Base-by-base conservation (phyloP, 2,113 vertebrate genomes). In the western clawed frog (Xenopus tropicalis) region DNA sequence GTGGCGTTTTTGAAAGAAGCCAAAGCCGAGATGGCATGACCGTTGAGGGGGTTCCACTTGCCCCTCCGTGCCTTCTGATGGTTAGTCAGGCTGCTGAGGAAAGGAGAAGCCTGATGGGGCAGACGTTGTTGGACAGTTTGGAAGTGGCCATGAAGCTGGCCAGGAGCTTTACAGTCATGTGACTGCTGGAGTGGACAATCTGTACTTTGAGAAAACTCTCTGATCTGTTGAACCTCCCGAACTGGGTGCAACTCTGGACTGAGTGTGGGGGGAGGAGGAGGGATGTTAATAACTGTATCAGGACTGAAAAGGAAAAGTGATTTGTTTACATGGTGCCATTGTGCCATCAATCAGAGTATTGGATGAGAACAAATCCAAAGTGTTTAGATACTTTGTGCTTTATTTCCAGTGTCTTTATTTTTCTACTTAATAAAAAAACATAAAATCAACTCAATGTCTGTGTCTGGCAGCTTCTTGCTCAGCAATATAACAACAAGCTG, bases 391-490 rank as follows among this genome's bases (percentile, higher is more conserved):
- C 68, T 71, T 79, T 80, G 77, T 86, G 69, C 16, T 77, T 82
- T 74, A 78, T 74, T 82, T 69, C 20, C 79, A 83, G 81, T 83
- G 52, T 54, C 70, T 24, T 24, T 71, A 48, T 85, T 90, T 89
- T 89, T 90, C 82, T 83, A 85, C 84, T 77, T 56, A 83, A 61
- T 88, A 91, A 92, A 88, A 79, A 44, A 66, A 81, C 82, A 86
- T 46, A n/a, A 82, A 88, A 85, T 48, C 3, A 1, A 14, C 1
- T 48, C 16, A 48, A 48, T n/a, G n/a, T 23, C 19, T 7, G 66
- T 16, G 29, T 78, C 68, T 74, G 19, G 29, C 6, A 9, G 29
- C 25, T 29, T 3, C 25, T 29, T 29, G 25, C 7, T 7, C 25
- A 29, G 25, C 25, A 4, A 29, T 29, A 29, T 29, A 29, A 29